phyloP scores from a whole-genome alignment of 2,888 invertebrate species.

The Sepioteuthis lessoniana region DNA sequence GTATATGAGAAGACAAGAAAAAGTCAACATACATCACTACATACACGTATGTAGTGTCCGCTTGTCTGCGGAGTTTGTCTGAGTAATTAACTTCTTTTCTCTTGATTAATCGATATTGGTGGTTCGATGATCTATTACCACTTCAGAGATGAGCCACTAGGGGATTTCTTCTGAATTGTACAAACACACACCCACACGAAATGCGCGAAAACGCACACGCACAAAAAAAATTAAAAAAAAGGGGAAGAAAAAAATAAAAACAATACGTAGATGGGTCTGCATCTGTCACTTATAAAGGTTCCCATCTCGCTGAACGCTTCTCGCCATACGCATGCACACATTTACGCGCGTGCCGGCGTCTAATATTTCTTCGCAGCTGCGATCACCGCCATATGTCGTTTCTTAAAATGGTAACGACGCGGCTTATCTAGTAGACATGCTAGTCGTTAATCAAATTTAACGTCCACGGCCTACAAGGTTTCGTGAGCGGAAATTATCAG shows the following conservation, averaged over 20 bases:
- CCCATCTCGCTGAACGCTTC: neutral
- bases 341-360: neutral
- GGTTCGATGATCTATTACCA: no score
- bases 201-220: neutral
- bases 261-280: neutral
- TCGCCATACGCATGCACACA: neutral
- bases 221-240: neutral
- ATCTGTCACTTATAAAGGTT: neutral
- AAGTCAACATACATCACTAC: no score
- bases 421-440: neutral
- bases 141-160: no score
- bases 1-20: no score
- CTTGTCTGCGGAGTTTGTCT: no score
- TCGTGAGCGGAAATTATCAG: neutral
- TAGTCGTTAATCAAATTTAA: neutral
- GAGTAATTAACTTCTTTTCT: no score
- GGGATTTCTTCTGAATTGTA: no score
- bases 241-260: no score
- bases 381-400: neutral
- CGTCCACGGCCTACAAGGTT: neutral
- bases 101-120: no score
- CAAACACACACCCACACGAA: neutral
- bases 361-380: slow-evolving; percentile 10
- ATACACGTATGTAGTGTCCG: no score
- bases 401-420: neutral